These are phyloP conservation scores for Dysmachus trigonus DNA, from an alignment of 2,888 invertebrate genomes.

Conservation along the genomic window DNA sequence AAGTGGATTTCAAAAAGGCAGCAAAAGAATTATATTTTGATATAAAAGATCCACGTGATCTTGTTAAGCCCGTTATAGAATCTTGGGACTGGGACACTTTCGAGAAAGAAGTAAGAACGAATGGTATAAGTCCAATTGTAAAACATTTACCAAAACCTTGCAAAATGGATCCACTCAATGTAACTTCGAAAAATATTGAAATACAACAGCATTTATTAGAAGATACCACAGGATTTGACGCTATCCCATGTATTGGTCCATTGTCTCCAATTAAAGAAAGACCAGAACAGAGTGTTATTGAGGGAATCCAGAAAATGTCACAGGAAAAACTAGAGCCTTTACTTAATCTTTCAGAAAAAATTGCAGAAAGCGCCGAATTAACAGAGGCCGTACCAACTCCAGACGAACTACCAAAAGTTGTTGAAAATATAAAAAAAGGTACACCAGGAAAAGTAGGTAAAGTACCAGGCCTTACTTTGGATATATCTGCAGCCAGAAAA, in stretches of 20 bases:
- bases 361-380: slow-evolving; percentile 60
- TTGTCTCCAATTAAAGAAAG: slow-evolving; percentile 68
- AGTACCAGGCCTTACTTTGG: slow-evolving; percentile 68
- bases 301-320: slow-evolving; percentile 66
- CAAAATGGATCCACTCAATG: slow-evolving; percentile 62
- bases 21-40: slow-evolving; percentile 68
- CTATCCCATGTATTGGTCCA: slow-evolving; percentile 71
- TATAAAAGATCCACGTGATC: slow-evolving; percentile 66
- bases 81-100: slow-evolving; percentile 73
- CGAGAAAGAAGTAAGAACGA: slow-evolving; percentile 69
- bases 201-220: slow-evolving; percentile 67
- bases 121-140: slow-evolving; percentile 66
- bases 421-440: slow-evolving; percentile 71
- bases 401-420: slow-evolving; percentile 71
- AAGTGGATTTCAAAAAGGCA: slow-evolving; percentile 67
- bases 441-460: slow-evolving; percentile 59
- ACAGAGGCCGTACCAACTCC: slow-evolving; percentile 68
- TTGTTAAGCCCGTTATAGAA: slow-evolving; percentile 72
- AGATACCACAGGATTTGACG: slow-evolving; percentile 69
- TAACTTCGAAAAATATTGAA: slow-evolving; percentile 63
- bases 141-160: slow-evolving; percentile 66
- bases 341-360: slow-evolving; percentile 68
- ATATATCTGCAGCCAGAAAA: slow-evolving; percentile 73
- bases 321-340: slow-evolving; percentile 65
- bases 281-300: slow-evolving; percentile 58